Evolutionary conservation across 2,888 invertebrate genomes (phyloP), one percentile per base, ranked within the genome.

Genomic region (Drosophila sordidapex): DNA sequence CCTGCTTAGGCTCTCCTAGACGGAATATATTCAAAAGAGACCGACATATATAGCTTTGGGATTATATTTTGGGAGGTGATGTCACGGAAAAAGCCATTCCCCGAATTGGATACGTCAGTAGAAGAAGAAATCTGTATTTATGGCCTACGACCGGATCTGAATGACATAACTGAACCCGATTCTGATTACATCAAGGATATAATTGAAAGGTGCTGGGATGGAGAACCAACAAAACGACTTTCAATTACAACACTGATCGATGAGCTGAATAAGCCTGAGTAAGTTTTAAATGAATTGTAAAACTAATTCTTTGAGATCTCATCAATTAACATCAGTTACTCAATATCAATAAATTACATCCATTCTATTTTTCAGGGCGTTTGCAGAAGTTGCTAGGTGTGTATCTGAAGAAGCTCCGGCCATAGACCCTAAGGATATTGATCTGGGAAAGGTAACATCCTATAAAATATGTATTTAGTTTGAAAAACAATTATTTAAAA

Each of bases 31-130:
- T 29, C 40, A 21, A 33, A 33, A 6, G 33, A 33, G 35, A 25
- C 35, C 33, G 51, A 40, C 31, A 38, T 61, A 21, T 51, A 52
- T 21, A 38, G 61, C 27, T 53, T 62, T 43, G 61, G 61, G 6
- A 52, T 52, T 43, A 38, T 63, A 11, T 33, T 33, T 33, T 33
- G 33, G 33, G 33, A 33, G 33, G 33, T 33, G 11, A 33, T 33
- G 33, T 43, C 63, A 2, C 54, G 54, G 2, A 63, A 46, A 15
- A 43, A 62, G 35, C 53, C 53, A n/a, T 62, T 46, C 33, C 43
- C 52, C n/a, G 38, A 53, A 10, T 36, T 27, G 4, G 4, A 46
- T 10, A 4, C 1, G 25, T 46, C 5, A 25, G 2, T 43, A 11
- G 25, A 7, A 36, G 25, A 15, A 18, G 33, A 8, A 1, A 49